phyloP scores from a whole-genome alignment of 2,113 vertebrate species.

The Pardalotus punctatus region DNA sequence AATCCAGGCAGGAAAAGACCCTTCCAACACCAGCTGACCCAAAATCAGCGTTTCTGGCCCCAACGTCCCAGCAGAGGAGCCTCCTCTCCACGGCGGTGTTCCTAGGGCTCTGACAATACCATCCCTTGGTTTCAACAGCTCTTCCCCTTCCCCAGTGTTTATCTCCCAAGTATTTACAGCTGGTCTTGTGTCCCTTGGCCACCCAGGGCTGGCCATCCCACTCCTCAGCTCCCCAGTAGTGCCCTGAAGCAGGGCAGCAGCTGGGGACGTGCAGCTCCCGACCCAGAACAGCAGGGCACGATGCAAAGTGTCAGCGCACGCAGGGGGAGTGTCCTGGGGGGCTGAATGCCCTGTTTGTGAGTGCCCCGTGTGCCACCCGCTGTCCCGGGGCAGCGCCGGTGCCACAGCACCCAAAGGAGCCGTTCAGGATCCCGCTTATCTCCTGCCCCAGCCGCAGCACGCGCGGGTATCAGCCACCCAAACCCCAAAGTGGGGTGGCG shows the following conservation, averaged over 20 bases:
- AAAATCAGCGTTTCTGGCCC: not conserved
- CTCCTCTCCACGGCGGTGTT: rapidly evolving
- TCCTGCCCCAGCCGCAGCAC: not conserved
- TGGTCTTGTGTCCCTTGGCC: not conserved
- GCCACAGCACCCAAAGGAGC: not conserved
- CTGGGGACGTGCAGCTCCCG: rapidly evolving
- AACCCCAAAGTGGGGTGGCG: not conserved
- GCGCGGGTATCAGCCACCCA: rapidly evolving
- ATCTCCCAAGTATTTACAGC: not conserved
- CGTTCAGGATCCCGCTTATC: not conserved
- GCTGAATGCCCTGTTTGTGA: not conserved
- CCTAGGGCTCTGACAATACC: rapidly evolving
- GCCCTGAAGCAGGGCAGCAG: not conserved
- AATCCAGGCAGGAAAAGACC: not conserved
- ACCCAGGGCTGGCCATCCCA: rapidly evolving
- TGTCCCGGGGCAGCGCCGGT: not conserved
- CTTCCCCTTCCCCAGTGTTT: not conserved
- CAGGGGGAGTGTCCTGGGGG: rapidly evolving
- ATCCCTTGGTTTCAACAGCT: not conserved
- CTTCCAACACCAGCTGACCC: not conserved
- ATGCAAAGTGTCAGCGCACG: not conserved
- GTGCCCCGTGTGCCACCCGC: not conserved
- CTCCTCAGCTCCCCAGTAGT: rapidly evolving
- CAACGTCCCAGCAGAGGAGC: rapidly evolving
- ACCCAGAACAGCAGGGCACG: rapidly evolving